phyloP scores from a whole-genome alignment of 1,140 invertebrate genomes.

The Conopomorpha cramerella region DNA sequence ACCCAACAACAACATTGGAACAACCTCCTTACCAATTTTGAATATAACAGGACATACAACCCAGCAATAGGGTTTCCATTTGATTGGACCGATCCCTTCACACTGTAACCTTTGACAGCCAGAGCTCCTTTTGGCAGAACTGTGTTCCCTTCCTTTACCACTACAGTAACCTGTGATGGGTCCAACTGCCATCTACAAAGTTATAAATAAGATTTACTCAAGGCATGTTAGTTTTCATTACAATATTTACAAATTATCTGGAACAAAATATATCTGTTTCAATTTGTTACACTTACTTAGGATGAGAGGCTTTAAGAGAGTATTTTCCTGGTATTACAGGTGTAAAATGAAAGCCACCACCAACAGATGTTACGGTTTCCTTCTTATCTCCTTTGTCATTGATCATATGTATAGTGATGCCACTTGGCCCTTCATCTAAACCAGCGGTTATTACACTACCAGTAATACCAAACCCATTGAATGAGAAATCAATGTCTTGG shows the following conservation, averaged over 20 bases:
- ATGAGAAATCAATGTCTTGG: conserved; percentile 94
- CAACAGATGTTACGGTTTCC: conserved; percentile 68
- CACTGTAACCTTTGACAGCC: conserved; percentile 83
- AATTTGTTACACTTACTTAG: conserved; percentile 55
- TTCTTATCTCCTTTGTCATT: conserved; percentile 66
- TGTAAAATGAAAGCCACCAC: conserved; percentile 84
- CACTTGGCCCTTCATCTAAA: conserved; percentile 77
- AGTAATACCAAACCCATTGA: conserved; percentile 92
- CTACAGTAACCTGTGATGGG: conserved; percentile 42
- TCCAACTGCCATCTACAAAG: conserved; percentile 66
- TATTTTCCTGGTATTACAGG: conserved; percentile 90
- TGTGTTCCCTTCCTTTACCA: conserved; percentile 81
- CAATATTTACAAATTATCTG: neutral
- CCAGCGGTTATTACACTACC: conserved; percentile 77
- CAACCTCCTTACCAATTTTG: conserved; percentile 59
- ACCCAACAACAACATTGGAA: too few relatives aligned
- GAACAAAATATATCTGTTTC: neutral
- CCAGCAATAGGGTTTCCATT: conserved; percentile 79
- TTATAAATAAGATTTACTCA: neutral
- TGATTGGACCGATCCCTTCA: conserved; percentile 76
- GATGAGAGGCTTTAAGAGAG: conserved; percentile 75
- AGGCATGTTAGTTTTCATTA: neutral
- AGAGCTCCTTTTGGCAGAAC: conserved; percentile 70
- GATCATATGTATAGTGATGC: conserved; percentile 74
- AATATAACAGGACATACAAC: conserved; percentile 77